A percentile compares a stretch with the other conserved stretches of the same genome.
Conservation (phyloP, 2,797 vertebrate genomes). For the Sorex maritimensis region DNA sequence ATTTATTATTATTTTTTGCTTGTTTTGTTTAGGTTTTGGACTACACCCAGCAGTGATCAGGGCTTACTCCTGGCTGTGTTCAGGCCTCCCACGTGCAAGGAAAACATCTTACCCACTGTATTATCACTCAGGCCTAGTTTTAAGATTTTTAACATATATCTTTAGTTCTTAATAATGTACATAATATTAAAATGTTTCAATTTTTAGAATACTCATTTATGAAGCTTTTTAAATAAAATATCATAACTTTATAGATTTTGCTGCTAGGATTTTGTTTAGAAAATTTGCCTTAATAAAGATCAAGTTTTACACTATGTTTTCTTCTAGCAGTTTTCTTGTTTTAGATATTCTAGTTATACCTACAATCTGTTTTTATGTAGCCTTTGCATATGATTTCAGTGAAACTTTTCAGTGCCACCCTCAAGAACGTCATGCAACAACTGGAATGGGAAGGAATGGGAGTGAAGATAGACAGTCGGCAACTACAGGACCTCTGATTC, state of each 20-base stretch:
- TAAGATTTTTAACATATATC: too few relatives aligned
- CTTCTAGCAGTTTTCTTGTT: neutral
- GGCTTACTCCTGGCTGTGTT: too few relatives aligned
- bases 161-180: neutral
- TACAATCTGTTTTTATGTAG: neutral
- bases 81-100: too few relatives aligned
- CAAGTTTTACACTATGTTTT: conserved; percentile 14
- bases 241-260: neutral
- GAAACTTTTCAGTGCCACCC: too few relatives aligned
- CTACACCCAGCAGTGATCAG: too few relatives aligned
- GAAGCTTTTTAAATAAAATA: neutral
- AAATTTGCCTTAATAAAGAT: neutral
- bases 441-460: too few relatives aligned
- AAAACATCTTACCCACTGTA: too few relatives aligned
- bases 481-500: too few relatives aligned
- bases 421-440: too few relatives aligned
- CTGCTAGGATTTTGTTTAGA: neutral
- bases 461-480: too few relatives aligned
- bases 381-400: neutral
- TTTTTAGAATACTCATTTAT: neutral
- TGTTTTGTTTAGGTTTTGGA: too few relatives aligned
- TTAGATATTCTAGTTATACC: neutral
- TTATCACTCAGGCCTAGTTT: too few relatives aligned
- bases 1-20: neutral
- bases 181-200: conserved; percentile 33